Base-by-base conservation (phyloP, 2,888 invertebrate species). In the Gymnocheta viridis region DNA sequence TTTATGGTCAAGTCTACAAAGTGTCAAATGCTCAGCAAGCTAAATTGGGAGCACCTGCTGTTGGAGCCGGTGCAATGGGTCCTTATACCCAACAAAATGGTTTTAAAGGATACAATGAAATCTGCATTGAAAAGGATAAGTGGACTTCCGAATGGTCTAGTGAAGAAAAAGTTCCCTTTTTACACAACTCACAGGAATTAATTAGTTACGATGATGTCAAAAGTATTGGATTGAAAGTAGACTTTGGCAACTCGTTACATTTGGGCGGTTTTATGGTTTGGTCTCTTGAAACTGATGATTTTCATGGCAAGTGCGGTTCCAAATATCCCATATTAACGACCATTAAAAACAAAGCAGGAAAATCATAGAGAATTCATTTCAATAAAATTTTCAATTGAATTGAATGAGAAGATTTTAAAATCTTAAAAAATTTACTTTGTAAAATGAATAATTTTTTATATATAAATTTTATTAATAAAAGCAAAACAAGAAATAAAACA, bases 241-340 rank as follows among this genome's bases (percentile, higher is more conserved):
- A 95, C 87, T 97, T 96, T 89, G 97, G 96, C 0, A 95, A 95
- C 54, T 95, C 96, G 74, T 95, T 96, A 84, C 94, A 95, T 74
- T 93, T 98, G 22, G 97, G 97, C 87, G 98, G 98, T 88, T 87
- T 89, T 86, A 92, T 94, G 91, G 88, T 91, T 85, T 92, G 91
- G 91, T 96, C 97, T 0, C 96, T 98, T 87, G 98, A 98, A 92
- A 98, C 97, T 89, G 98, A 98, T 86, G 98, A 98, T 90, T 98
- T 98, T 93, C 94, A 96, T 47, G 98, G 98, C 19, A 94, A 94
- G 32, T 98, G 98, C 27, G 89, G 89, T 0, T 92, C n/a, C 10
- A 92, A 92, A 58, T 95, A 93, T 89, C 94, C 95, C 0, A 89
- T 96, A 6, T 88, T 96, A 17, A 72, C 47, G 0, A 38, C 78